Conservation (phyloP, 2,797 vertebrate species). For the Delichon dasypus region DNA sequence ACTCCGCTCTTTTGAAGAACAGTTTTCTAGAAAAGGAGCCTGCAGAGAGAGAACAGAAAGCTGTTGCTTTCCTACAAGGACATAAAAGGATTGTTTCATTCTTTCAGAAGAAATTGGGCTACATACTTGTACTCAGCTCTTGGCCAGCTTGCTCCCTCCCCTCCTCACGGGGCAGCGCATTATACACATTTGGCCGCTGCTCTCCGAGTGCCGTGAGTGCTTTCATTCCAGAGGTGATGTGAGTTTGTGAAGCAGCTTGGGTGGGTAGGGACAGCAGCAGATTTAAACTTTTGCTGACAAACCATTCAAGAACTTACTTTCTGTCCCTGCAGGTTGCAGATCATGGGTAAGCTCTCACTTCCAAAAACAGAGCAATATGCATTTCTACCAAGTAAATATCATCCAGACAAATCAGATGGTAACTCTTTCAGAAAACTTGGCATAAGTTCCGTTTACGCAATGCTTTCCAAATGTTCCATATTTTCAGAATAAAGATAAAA, state of each 20-base stretch:
- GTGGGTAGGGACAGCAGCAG: not conserved
- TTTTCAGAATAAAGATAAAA: constrained; percentile 51
- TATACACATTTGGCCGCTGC: not conserved
- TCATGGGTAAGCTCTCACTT: constrained; percentile 28
- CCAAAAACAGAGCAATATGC: constrained; percentile 47
- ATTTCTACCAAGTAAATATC: constrained; percentile 58
- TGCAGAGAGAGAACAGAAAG: not conserved
- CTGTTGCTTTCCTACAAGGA: not conserved
- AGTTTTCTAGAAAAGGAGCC: not conserved
- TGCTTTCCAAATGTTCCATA: constrained; percentile 64
- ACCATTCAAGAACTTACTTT: not conserved
- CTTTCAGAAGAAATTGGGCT: constrained; percentile 6
- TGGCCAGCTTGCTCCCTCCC: constrained; percentile 6
- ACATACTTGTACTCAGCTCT: not conserved
- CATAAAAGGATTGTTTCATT: constrained; percentile 5
- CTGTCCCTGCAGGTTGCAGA: not conserved
- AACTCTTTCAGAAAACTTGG: constrained; percentile 67
- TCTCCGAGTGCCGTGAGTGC: not conserved
- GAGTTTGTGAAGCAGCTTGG: not conserved
- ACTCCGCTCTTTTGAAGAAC: not conserved
- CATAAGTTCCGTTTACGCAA: constrained; percentile 63
- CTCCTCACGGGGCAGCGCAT: not conserved
- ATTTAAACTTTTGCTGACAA: constrained; percentile 17
- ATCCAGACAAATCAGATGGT: constrained; percentile 54
- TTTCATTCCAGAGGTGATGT: not conserved